These are phyloP conservation scores for Echinarachnius parma DNA, from an alignment of 53 echinoderm and acorn worm species.

Conservation along the genomic window DNA sequence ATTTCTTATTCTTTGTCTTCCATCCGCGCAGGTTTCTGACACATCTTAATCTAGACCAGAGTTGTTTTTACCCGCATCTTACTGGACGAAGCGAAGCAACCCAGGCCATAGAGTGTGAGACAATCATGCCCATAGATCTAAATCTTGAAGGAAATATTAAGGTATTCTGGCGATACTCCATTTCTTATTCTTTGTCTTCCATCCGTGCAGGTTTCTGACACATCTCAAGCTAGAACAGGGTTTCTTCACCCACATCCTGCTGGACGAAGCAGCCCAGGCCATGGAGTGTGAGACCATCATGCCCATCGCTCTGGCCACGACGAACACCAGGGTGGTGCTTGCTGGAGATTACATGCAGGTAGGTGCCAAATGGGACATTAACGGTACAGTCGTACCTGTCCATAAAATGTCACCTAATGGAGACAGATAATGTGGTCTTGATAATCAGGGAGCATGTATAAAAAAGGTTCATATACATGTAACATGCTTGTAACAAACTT, in stretches of 20 bases:
- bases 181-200: too few relatives aligned
- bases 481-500: too few relatives aligned
- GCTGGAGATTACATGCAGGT: constrained; percentile 99
- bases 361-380: neutral
- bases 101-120: constrained; percentile 99
- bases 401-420: too few relatives aligned
- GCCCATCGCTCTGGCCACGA: constrained; percentile 85
- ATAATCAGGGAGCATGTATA: too few relatives aligned
- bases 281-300: constrained; percentile 99
- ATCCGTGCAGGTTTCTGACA: constrained; percentile 60
- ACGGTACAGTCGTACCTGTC: too few relatives aligned
- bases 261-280: constrained; percentile 98
- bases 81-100: constrained; percentile 97
- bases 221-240: constrained; percentile 81
- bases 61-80: constrained; percentile 94
- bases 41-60: constrained; percentile 77
- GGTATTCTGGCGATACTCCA: too few relatives aligned
- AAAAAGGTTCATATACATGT: too few relatives aligned
- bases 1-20: neutral
- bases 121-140: constrained; percentile 92
- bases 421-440: too few relatives aligned
- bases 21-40: constrained; percentile 66
- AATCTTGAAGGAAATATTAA: too few relatives aligned
- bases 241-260: constrained; percentile 91
- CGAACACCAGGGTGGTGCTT: constrained; percentile 86